These are phyloP conservation scores for Manis javanica DNA, from an alignment of 2,797 vertebrate genomes.

Conservation along the genomic window DNA sequence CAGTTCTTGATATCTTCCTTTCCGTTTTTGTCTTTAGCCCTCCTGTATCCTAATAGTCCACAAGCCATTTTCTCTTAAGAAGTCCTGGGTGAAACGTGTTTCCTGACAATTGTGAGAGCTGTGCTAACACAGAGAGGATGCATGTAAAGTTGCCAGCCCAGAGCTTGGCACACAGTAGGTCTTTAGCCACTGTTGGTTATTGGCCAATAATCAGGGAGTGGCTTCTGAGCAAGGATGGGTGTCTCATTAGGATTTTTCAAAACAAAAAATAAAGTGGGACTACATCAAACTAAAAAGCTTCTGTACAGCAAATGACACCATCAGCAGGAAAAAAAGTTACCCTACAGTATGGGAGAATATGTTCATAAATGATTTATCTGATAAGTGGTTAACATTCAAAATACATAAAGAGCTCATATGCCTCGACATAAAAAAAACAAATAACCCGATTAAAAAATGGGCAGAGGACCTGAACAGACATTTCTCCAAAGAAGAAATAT, in stretches of 20 bases:
- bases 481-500: too few species aligned
- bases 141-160: background rate
- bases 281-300: too few species aligned
- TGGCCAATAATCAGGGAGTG: background rate
- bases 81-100: background rate
- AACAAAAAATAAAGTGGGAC: background rate
- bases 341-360: too few species aligned
- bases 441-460: too few species aligned
- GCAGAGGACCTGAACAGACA: too few species aligned
- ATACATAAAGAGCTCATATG: too few species aligned
- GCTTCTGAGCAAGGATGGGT: background rate
- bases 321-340: too few species aligned
- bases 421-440: too few species aligned
- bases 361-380: too few species aligned
- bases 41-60: background rate
- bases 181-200: background rate
- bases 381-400: too few species aligned
- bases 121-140: background rate
- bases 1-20: background rate
- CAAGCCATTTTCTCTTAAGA: background rate
- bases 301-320: too few species aligned
- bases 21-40: background rate
- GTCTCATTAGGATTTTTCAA: background rate
- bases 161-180: background rate
- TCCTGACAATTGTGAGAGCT: background rate